phyloP scores from a whole-genome alignment of 2,888 invertebrate genomes.

The Autographa pulchrina region DNA sequence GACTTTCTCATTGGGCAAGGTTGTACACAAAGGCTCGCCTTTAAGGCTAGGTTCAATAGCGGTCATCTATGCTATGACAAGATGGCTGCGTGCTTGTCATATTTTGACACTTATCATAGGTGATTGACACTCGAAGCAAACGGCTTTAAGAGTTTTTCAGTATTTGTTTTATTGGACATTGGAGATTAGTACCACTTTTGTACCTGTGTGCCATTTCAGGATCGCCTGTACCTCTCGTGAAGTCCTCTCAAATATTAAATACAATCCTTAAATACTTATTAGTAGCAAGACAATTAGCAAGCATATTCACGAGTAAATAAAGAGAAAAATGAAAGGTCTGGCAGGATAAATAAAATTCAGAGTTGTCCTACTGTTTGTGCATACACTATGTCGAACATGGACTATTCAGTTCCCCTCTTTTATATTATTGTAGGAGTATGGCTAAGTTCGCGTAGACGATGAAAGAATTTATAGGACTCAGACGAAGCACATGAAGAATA shows the following conservation, averaged over 20 bases:
- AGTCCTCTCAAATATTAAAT: no score
- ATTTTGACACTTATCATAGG: not conserved
- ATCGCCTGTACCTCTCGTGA: no score
- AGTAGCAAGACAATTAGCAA: not conserved
- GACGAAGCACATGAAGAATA: not conserved
- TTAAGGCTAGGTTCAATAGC: slow-evolving; percentile 5
- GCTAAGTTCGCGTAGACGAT: slow-evolving; percentile 25
- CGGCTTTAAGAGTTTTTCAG: no score
- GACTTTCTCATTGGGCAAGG: slow-evolving; percentile 2
- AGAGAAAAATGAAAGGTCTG: not conserved
- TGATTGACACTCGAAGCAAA: not conserved
- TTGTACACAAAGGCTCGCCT: not conserved
- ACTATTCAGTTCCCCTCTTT: slow-evolving; percentile 51
- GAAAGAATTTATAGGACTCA: slow-evolving; percentile 26
- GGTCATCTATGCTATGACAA: not conserved
- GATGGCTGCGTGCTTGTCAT: slow-evolving; percentile 6
- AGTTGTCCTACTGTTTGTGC: slow-evolving; percentile 49
- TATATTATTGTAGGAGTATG: slow-evolving; percentile 37
- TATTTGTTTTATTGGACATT: no score
- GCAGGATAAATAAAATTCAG: not conserved
- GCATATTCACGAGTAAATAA: not conserved
- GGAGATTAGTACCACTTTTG: no score
- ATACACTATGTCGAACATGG: slow-evolving; percentile 37
- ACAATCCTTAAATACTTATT: no score
- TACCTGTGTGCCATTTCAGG: no score